phyloP scores from a whole-genome alignment of 2,888 invertebrate genomes.

The Epiblema foenella region DNA sequence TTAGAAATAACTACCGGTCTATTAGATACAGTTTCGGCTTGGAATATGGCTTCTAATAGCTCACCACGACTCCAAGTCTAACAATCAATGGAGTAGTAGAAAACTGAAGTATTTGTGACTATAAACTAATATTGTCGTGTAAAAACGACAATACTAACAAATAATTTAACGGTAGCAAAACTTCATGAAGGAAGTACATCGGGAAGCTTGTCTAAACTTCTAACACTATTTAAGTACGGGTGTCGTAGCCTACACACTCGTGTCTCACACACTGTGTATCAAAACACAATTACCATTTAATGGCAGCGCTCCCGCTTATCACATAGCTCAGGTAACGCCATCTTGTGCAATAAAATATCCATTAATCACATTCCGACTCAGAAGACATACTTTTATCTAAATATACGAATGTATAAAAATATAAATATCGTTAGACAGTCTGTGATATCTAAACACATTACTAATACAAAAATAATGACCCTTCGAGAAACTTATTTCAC shows the following conservation, averaged over 20 bases:
- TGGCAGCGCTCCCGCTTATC: constrained; percentile 59
- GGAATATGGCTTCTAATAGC: not conserved
- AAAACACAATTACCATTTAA: constrained; percentile 64
- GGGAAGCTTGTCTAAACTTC: constrained; percentile 17
- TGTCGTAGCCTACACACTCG: constrained; percentile 31
- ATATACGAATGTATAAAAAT: constrained; percentile 51
- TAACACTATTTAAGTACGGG: constrained; percentile 11
- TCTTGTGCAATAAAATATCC: constrained; percentile 58
- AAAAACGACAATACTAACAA: constrained; percentile 1
- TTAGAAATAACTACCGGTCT: too few species aligned
- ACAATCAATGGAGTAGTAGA: not conserved
- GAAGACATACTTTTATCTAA: constrained; percentile 31
- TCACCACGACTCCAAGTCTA: not conserved
- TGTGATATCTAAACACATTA: constrained; percentile 10
- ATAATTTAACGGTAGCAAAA: not conserved
- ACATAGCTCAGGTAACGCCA: constrained; percentile 66
- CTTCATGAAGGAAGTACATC: constrained; percentile 11
- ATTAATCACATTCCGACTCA: constrained; percentile 40
- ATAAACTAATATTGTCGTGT: not conserved
- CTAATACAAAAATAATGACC: constrained; percentile 16
- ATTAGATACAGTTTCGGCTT: constrained; percentile 21
- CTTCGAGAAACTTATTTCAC: constrained; percentile 19
- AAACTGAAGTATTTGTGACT: constrained; percentile 2
- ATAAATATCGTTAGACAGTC: constrained; percentile 48
- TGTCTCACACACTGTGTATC: constrained; percentile 30